phyloP scores from a whole-genome alignment of 2,113 vertebrate species.

The Paracyprichromis sp. region DNA sequence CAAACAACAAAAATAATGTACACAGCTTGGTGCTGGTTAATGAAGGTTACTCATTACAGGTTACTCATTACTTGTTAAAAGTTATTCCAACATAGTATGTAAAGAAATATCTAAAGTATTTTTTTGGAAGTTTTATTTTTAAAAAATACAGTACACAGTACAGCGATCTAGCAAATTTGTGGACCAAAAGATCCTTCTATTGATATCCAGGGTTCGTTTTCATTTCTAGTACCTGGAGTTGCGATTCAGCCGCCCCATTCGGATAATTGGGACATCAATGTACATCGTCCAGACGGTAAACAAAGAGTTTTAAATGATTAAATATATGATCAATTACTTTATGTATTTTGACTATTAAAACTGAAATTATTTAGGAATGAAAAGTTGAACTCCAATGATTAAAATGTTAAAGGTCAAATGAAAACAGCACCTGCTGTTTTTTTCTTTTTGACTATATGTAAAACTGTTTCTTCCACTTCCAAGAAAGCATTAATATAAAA shows the following conservation, averaged over 20 bases:
- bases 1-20: not conserved
- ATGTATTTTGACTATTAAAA: not conserved
- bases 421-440: constrained; percentile 14
- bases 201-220: not conserved
- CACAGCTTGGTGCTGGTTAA: not conserved
- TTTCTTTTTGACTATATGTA: constrained; percentile 18
- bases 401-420: not conserved
- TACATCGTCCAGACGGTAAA: constrained; percentile 75
- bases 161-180: too few relatives aligned
- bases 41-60: not conserved
- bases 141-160: not conserved
- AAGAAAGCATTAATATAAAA: constrained; percentile 17
- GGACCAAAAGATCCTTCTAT: not conserved
- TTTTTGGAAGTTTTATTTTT: not conserved
- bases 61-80: not conserved
- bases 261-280: constrained; percentile 71
- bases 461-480: not conserved
- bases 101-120: not conserved
- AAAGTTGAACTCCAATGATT: not conserved
- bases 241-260: constrained; percentile 65
- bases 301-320: not conserved
- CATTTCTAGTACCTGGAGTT: constrained; percentile 70
- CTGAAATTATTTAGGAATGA: not conserved
- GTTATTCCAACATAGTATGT: not conserved
- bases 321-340: not conserved